Evolutionary conservation across 2,113 vertebrate genomes (phyloP), one percentile per base, ranked within the genome.

Genomic region (Tragelaphus scriptus): DNA sequence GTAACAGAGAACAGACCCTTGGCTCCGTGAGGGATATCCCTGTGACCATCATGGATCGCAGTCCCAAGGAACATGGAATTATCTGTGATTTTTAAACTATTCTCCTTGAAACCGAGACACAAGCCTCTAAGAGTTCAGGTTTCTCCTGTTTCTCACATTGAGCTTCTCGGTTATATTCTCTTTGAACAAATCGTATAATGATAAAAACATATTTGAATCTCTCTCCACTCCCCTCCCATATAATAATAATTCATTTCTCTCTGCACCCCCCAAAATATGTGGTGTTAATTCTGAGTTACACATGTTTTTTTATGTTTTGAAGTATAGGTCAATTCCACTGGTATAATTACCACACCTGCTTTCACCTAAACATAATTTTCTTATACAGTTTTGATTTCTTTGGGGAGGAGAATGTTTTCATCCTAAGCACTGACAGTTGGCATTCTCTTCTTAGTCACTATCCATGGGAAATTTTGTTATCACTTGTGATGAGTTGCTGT

Each of bases 241-340:
- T 28, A 89, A 79, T 65, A 80, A 28, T 81, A 36, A 14, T n/a
- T 36, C 32, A 55, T 49, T 58, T 81, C 16, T 81, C 5, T 25
- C 9, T 32, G 0, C 2, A 3, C 40, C 40, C 2, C 28, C 17
- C 21, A 4, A 47, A 77, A 32, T 9, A 26, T 32, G 25, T 53
- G 26, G 21, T 68, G 19, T 84, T 61, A 56, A 85, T 59, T 89
- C 44, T 94, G 53, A 97, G 23, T 75, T 94, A 53, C 21, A 9
- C 13, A 3, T 47, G 58, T 55, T 65, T 40, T 87, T 87, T 61
- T 47, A 40, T 71, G 19, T 58, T 81, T 65, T n/a, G 53, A 14
- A 95, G 16, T 17, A 81, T 47, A 75, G 28, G 30, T 71, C 16
- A 51, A 6, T 81, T 85, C 15, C 32, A 65, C n/a, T 36, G 13